Evolutionary conservation across 2,888 invertebrate species (phyloP).

Genomic region (Calliopum simillimum): DNA sequence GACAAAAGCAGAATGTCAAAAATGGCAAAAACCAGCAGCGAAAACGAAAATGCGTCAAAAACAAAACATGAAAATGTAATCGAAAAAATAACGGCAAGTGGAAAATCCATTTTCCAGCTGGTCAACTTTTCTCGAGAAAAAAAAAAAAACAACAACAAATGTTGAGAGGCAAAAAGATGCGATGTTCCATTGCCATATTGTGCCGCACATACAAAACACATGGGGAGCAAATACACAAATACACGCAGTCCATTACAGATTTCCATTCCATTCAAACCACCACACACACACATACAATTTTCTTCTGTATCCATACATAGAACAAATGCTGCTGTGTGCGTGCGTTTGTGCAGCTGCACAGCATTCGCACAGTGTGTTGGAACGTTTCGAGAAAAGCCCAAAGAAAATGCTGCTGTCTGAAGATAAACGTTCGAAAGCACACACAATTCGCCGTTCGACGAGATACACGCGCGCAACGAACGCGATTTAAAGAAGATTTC

Average conservation of each 20-base stretch:
- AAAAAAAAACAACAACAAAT: background rate
- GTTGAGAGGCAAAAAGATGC: background rate
- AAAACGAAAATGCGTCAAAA: background rate
- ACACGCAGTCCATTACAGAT: background rate
- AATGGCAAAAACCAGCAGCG: background rate
- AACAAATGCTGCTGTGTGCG: conserved; percentile 1
- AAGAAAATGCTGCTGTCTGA: background rate
- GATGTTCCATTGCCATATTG: background rate
- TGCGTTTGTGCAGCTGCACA: conserved; percentile 18
- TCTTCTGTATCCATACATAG: too few species aligned
- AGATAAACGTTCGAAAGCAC: conserved; percentile 17
- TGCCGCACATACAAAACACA: background rate
- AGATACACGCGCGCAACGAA: conserved; percentile 32
- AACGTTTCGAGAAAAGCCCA: conserved; percentile 2
- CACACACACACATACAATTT: background rate
- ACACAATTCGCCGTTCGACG: conserved; percentile 23
- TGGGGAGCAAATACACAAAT: background rate
- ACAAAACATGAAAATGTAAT: background rate
- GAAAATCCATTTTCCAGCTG: background rate
- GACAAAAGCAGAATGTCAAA: background rate
- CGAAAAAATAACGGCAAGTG: background rate
- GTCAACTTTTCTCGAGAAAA: background rate
- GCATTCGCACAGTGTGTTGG: background rate
- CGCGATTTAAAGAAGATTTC: conserved; percentile 4
- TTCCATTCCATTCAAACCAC: background rate